Evolutionary conservation across 2,113 vertebrate species (phyloP).

Genomic region (Sander lucioperca): DNA sequence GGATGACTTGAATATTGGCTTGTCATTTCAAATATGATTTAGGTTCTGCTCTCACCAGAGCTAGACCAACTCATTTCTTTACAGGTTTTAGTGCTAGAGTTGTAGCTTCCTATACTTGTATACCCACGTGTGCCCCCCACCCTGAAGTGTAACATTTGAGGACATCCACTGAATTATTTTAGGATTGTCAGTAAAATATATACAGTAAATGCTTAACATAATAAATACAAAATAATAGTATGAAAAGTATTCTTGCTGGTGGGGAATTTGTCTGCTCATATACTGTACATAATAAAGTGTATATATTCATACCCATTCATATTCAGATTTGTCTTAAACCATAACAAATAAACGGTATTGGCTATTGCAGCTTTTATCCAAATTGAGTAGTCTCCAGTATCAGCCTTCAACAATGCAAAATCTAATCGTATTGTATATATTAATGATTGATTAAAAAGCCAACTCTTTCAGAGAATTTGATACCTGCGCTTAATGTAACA

Average conservation of each 20-base stretch:
- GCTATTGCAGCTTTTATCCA: background rate
- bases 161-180: background rate
- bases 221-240: background rate
- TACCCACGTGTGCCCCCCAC: background rate
- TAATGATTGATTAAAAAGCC: background rate
- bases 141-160: background rate
- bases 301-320: background rate
- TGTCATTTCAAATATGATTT: constrained; percentile 1
- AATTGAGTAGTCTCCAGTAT: background rate
- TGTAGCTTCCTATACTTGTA: background rate
- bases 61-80: background rate
- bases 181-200: background rate
- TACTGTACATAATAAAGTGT: background rate
- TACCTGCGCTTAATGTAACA: background rate
- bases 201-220: background rate
- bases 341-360: background rate
- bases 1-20: background rate
- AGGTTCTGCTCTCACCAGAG: constrained; percentile 1
- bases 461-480: constrained; percentile 14
- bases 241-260: background rate
- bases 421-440: background rate
- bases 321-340: background rate
- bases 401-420: background rate
- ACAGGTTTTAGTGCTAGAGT: background rate
- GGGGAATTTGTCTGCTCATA: background rate